Evolutionary conservation across 2,113 vertebrate genomes (phyloP).

Genomic region (Bos javanicus): DNA sequence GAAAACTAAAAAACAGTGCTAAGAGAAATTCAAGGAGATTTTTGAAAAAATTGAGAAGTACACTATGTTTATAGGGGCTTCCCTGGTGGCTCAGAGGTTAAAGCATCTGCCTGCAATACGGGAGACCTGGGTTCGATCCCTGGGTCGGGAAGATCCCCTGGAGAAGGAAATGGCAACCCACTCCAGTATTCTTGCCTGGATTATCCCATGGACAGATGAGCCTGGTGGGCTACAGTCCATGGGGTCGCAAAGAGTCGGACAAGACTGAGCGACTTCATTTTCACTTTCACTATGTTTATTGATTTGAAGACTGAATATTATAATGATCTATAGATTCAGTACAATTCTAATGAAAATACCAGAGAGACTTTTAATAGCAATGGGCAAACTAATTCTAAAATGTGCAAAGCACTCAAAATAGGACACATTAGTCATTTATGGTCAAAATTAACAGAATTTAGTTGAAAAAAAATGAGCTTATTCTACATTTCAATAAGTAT

Average conservation of each 20-base stretch:
- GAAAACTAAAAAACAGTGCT: neutral
- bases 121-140: no score
- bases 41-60: neutral
- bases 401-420: neutral
- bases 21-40: neutral
- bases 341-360: neutral
- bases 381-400: neutral
- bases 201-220: no score
- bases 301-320: neutral
- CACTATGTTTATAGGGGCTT: neutral
- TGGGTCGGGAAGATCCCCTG: no score
- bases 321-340: neutral
- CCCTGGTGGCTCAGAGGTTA: no score
- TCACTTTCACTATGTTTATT: neutral
- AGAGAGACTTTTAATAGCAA: neutral
- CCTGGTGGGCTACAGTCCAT: no score
- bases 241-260: no score
- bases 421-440: neutral
- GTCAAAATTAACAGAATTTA: neutral
- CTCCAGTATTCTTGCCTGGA: no score
- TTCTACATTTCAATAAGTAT: neutral
- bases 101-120: no score
- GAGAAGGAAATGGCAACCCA: no score
- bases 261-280: no score
- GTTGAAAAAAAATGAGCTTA: neutral